Evolutionary conservation across 2,797 vertebrate species (phyloP).

Genomic region (Distichodus sexfasciatus): DNA sequence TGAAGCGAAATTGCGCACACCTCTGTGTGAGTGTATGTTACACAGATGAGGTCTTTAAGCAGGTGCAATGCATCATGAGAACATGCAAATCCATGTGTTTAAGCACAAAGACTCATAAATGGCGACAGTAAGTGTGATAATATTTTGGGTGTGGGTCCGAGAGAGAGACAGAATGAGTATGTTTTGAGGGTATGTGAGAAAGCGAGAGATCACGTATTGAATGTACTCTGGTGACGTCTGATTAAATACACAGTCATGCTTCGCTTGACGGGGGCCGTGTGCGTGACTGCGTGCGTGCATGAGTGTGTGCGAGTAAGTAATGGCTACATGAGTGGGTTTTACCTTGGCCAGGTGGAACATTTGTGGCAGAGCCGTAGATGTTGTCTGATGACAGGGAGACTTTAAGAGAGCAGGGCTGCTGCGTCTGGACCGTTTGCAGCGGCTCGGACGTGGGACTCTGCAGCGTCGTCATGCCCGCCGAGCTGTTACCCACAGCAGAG

Average conservation of each 20-base stretch:
- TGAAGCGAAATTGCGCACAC: background rate
- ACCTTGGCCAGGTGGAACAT: slow-evolving; percentile 83
- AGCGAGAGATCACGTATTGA: background rate
- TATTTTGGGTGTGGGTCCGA: too few relatives aligned
- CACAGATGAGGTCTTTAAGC: slow-evolving; percentile 16
- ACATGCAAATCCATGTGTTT: slow-evolving; percentile 25
- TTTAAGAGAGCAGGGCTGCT: slow-evolving; percentile 97
- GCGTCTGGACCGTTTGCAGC: slow-evolving; percentile 85
- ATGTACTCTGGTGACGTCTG: background rate
- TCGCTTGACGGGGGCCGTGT: background rate
- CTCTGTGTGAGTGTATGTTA: background rate
- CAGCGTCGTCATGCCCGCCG: slow-evolving; percentile 68
- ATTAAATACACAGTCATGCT: background rate
- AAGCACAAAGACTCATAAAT: slow-evolving; percentile 14
- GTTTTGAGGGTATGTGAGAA: background rate
- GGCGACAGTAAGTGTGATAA: background rate
- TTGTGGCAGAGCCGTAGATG: slow-evolving; percentile 81
- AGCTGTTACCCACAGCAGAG: slow-evolving; percentile 63
- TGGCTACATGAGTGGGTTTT: too few relatives aligned
- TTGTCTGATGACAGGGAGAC: slow-evolving; percentile 94
- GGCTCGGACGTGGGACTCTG: slow-evolving; percentile 71
- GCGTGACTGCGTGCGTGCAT: background rate
- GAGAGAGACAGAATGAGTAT: too few relatives aligned
- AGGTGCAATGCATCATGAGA: slow-evolving; percentile 15
- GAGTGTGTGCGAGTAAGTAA: too few relatives aligned